Base-by-base conservation (phyloP, 1,140 invertebrate species). In the Bombus pascuorum region DNA sequence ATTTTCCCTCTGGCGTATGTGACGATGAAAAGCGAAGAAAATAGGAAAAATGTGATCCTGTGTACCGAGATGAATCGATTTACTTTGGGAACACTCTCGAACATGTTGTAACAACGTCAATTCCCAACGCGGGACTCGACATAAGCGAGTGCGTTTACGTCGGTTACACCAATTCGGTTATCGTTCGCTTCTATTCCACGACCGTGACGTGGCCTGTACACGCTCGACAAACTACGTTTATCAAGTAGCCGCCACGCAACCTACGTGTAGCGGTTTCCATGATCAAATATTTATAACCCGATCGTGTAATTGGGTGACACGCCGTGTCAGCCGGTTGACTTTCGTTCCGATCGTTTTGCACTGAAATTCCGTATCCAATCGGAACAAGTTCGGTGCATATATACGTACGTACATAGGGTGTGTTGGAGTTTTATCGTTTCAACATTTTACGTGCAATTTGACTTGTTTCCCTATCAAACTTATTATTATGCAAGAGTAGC, bases 211-310 rank as follows among this genome's bases (percentile, higher is more conserved):
- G 75, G 62, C 34, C 10, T 39, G 28, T 4, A 28, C 34, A 66
- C 42, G 62, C 10, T 32, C 59, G 73, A 68, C 72, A 66, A 83
- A 75, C 81, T 53, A 9, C 42, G 73, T 83, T 83, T 83, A 44
- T 83, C 73, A 42, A 77, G 44, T 34, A 22, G 18, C 25, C 12
- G 72, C 37, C 42, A 12, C 25, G 32, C 18, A 18, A 25, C 37
- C 39, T 22, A 32, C n/a, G 47, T n/a, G 39, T 28, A 18, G 42
- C 32, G 39, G 65, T 62, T 62, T 37, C 22, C n/a, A 37, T 72
- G 71, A 72, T 85, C 68, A 80, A 85, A 85, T 80, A 80, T 85
- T 85, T 85, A 59, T 72, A 65, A 80, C 53, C 37, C 5, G 74
- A 44, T 44, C 65, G 70, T 34, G 28, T 34, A 70, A 80, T 83